Conservation (phyloP, 2,888 invertebrate genomes). For the Agrotis segetum region DNA sequence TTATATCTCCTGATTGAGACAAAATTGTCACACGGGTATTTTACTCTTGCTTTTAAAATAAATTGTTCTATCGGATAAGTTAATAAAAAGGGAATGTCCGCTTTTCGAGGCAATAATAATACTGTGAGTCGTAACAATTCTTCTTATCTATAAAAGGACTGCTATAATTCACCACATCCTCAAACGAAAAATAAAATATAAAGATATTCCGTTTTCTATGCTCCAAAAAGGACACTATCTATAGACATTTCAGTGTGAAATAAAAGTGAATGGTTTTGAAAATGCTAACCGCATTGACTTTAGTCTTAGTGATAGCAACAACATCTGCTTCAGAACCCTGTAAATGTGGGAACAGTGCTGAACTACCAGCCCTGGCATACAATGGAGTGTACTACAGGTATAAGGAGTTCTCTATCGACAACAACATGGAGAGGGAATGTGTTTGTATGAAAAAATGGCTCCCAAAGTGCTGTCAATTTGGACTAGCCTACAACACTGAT, state of each 20-base stretch:
- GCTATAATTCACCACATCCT: no score
- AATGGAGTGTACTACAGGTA: conserved; percentile 68
- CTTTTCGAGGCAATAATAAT: no score
- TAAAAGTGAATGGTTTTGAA: background rate
- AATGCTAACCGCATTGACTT: conserved; percentile 32
- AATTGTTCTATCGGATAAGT: no score
- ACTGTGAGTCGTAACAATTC: no score
- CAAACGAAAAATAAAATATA: no score
- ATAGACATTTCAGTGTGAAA: conserved; percentile 7
- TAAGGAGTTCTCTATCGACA: conserved; percentile 72
- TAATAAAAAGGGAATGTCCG: no score
- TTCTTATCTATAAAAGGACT: no score
- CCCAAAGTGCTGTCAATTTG: conserved; percentile 79
- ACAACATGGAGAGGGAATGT: conserved; percentile 71
- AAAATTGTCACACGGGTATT: no score
- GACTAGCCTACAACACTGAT: conserved; percentile 63
- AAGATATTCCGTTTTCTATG: background rate
- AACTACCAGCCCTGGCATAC: conserved; percentile 32
- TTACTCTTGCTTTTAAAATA: no score
- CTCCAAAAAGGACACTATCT: background rate
- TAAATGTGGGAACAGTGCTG: conserved; percentile 35
- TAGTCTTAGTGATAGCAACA: conserved; percentile 44
- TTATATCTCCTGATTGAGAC: no score
- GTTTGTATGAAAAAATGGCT: conserved; percentile 74
- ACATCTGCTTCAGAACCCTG: conserved; percentile 49